Conservation (phyloP, 92 coral and sea anemone genomes). For the Palythoa heliodiscus region DNA sequence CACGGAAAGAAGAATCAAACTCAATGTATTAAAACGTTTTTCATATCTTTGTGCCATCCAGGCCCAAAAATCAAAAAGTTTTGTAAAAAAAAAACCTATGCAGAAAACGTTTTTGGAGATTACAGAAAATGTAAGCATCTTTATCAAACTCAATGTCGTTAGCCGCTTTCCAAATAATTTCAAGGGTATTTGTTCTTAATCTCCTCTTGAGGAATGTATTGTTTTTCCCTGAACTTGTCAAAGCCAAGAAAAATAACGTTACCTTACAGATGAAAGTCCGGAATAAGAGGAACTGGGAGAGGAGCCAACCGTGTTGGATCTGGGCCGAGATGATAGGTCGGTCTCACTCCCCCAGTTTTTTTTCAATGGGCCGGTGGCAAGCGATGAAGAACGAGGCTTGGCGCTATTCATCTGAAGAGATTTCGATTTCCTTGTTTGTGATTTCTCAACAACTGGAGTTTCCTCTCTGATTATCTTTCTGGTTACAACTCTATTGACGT, state of each 20-base stretch:
- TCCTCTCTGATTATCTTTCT: conserved; percentile 11
- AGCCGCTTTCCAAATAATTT: too few species aligned
- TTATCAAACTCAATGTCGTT: too few species aligned
- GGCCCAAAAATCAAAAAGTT: too few species aligned
- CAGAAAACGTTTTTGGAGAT: too few species aligned
- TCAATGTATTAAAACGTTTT: too few species aligned
- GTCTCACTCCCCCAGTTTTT: conserved; percentile 49
- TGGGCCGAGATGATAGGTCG: conserved; percentile 41
- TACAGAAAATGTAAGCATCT: too few species aligned
- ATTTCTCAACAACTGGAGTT: conserved; percentile 8
- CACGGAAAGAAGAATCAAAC: too few species aligned
- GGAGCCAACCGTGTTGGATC: conserved; percentile 44
- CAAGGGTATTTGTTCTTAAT: too few species aligned
- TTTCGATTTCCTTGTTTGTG: not conserved
- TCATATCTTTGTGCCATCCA: too few species aligned
- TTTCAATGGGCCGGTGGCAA: not conserved
- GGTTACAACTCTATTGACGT: conserved; percentile 6
- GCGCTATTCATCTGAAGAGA: not conserved
- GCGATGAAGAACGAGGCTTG: not conserved
- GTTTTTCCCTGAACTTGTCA: not conserved
- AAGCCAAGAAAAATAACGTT: not conserved
- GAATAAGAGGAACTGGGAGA: conserved; percentile 12
- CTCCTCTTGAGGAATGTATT: too few species aligned
- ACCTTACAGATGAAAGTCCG: conserved; percentile 16
- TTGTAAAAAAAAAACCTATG: too few species aligned